Base-by-base conservation (phyloP, 37 sponge, comb jelly and placozoan genomes). In the Axinella damicornis region DNA sequence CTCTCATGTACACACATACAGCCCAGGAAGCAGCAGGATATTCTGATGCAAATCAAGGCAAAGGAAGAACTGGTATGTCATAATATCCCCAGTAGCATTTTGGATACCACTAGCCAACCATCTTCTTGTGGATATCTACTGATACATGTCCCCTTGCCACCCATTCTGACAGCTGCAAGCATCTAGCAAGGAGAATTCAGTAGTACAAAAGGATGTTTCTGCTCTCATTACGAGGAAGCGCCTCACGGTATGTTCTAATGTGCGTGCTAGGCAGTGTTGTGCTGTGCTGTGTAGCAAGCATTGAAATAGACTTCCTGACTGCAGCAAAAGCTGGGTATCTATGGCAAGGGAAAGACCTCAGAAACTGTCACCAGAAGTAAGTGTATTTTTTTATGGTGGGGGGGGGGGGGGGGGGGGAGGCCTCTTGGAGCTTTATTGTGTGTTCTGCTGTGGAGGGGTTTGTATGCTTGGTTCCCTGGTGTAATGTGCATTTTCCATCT, bases 281-380 rank as follows among this genome's bases (percentile, higher is more conserved):
- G n/a, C n/a, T n/a, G n/a, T n/a, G n/a, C n/a, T n/a, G n/a, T n/a
- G n/a, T n/a, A n/a, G n/a, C n/a, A n/a, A n/a, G n/a, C n/a, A n/a
- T n/a, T n/a, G n/a, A n/a, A n/a, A n/a, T 38, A 11, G 19, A 6
- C 14, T 11, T 70, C 35, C 46, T 16, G 22, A 34, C 39, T 36
- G 31, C 75, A 74, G 75, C 75, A 74, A 30, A 74, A 74, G 75
- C 15, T 74, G 21, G 75, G 75, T 24, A 52, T 74, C 16, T 74
- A 74, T 28, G 28, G 27, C 75, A 74, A 61, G 18, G 63, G 64
- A 5, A 78, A 78, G 39, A 22, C 31, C 52, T 78, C 79, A n/a
- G 79, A 78, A 24, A 78, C 79, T 37, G 65, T 78, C 40, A 63
- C 79, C 15, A 20, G 61, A 20, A 78, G 79, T 78, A 78, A 64